These are phyloP conservation scores for Xestia ashworthii DNA, from an alignment of 2,888 invertebrate species.

Conservation along the genomic window DNA sequence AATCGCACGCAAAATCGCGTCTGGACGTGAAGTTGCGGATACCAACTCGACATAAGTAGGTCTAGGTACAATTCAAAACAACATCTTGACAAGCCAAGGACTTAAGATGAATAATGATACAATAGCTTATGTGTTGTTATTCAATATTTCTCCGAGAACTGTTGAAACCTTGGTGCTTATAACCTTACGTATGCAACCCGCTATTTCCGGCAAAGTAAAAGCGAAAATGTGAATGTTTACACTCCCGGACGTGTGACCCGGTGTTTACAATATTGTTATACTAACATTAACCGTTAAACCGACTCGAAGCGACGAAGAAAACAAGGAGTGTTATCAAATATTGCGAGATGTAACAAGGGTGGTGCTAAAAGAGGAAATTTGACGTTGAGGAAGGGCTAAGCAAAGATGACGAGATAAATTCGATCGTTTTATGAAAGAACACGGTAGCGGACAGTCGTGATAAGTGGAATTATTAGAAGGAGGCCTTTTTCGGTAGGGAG, in stretches of 20 bases:
- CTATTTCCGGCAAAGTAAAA: conserved; percentile 34
- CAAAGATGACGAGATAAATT: background rate
- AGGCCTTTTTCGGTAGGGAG: no score
- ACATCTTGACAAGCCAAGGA: background rate
- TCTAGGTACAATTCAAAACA: background rate
- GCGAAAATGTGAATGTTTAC: conserved; percentile 47
- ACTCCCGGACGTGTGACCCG: background rate
- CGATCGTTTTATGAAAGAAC: background rate
- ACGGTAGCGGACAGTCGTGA: background rate
- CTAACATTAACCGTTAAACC: conserved; percentile 30
- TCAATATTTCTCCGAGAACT: background rate
- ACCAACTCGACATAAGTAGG: background rate
- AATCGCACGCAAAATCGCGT: background rate
- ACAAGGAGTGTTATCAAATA: conserved; percentile 33
- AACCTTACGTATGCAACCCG: conserved; percentile 10
- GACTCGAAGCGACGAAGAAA: background rate
- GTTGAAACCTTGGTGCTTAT: conserved; percentile 5
- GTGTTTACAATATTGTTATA: conserved; percentile 49
- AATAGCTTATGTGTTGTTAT: background rate
- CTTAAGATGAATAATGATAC: background rate
- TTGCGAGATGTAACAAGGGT: background rate
- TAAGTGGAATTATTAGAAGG: background rate
- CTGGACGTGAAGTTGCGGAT: background rate
- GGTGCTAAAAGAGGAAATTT: background rate
- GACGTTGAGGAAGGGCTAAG: background rate